Evolutionary conservation across 2,113 vertebrate genomes (phyloP).

Genomic region (Sceloporus undulatus): DNA sequence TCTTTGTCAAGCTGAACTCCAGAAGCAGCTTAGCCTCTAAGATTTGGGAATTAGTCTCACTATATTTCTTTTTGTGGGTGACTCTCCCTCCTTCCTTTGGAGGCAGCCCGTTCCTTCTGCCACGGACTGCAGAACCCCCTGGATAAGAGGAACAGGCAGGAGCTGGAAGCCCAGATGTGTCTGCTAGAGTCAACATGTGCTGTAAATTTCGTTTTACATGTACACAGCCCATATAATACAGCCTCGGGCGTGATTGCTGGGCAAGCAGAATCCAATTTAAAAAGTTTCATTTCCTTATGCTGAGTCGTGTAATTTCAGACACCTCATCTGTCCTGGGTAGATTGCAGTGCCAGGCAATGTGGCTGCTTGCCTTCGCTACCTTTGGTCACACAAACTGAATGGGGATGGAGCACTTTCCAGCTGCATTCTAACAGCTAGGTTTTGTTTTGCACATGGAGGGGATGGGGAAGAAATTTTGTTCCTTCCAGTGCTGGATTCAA

Average conservation of each 20-base stretch:
- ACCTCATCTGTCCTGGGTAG: conserved; percentile 23
- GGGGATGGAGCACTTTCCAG: neutral
- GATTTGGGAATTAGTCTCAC: conserved; percentile 22
- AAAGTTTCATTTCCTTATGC: conserved; percentile 46
- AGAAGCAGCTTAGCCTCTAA: neutral
- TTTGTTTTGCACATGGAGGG: neutral
- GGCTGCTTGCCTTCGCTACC: neutral
- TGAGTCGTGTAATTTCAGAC: conserved; percentile 34
- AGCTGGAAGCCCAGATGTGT: conserved; percentile 24
- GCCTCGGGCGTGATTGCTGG: conserved; percentile 29
- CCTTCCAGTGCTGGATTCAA: neutral
- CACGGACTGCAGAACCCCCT: neutral
- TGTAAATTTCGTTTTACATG: conserved; percentile 32
- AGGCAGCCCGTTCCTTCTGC: neutral
- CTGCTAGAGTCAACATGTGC: conserved; percentile 24
- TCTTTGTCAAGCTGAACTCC: neutral
- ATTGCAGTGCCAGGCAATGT: conserved; percentile 33
- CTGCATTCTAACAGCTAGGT: conserved; percentile 18
- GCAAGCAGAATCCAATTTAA: conserved; percentile 37
- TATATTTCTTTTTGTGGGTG: neutral
- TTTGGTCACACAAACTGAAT: neutral
- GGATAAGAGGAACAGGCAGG: conserved; percentile 14
- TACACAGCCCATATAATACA: conserved; percentile 28
- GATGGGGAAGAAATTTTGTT: neutral
- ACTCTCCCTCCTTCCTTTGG: neutral